phyloP scores from a whole-genome alignment of 2,113 vertebrate genomes.

The Willisornis vidua region DNA sequence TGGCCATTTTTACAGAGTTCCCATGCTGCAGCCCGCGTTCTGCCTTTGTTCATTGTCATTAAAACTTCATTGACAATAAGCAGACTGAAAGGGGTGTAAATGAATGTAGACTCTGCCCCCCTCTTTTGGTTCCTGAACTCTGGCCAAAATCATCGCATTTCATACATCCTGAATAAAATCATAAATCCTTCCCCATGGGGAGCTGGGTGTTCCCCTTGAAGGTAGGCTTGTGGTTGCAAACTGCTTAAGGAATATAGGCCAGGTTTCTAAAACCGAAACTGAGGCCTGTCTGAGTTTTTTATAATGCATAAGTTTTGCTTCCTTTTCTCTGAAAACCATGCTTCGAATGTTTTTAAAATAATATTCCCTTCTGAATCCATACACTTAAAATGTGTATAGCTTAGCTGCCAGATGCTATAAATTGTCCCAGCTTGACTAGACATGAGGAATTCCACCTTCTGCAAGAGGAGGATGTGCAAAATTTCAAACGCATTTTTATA shows the following conservation, averaged over 20 bases:
- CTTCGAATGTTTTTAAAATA: neutral
- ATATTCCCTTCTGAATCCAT: neutral
- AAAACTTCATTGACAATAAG: neutral
- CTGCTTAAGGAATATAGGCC: neutral
- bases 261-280: neutral
- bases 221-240: neutral
- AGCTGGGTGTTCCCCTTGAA: conserved; percentile 47
- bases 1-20: neutral
- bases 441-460: neutral
- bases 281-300: neutral
- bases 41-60: neutral
- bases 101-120: neutral
- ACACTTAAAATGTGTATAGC: neutral
- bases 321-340: neutral
- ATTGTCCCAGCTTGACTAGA: neutral
- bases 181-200: conserved; percentile 27
- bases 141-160: neutral
- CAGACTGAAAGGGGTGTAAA: neutral
- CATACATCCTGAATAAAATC: conserved; percentile 34
- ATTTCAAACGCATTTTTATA: neutral
- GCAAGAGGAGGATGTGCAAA: neutral
- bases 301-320: neutral
- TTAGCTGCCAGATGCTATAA: neutral
- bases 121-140: conserved; percentile 1
- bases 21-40: neutral